Evolutionary conservation across 2,888 invertebrate genomes (phyloP).

Genomic region (Eugnorisma glareosa): DNA sequence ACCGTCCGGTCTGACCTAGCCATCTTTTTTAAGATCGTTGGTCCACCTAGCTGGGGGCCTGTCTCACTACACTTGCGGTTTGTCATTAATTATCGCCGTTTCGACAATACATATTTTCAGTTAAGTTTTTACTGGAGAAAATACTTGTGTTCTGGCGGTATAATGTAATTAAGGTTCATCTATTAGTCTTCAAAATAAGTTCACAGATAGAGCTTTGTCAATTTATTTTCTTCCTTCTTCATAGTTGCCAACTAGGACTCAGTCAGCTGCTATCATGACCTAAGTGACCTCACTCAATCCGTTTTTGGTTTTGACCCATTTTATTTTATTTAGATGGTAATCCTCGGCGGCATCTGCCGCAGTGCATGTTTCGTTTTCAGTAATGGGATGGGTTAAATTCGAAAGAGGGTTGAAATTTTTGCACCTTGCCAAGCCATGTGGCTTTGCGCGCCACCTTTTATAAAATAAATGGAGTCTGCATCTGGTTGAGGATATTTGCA

Average conservation of each 20-base stretch:
- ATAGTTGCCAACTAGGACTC: not conserved
- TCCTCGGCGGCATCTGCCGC: slow-evolving; percentile 41
- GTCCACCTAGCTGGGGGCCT: not conserved
- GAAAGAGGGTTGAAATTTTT: slow-evolving; percentile 48
- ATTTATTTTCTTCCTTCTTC: not conserved
- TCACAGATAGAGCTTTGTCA: not conserved
- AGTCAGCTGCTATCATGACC: slow-evolving; percentile 23
- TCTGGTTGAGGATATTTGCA: slow-evolving; percentile 31
- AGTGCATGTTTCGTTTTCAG: slow-evolving; percentile 36
- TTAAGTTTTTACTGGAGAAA: not conserved
- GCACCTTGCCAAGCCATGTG: slow-evolving; percentile 62
- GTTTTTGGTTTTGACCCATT: slow-evolving; percentile 24
- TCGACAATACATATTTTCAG: not conserved
- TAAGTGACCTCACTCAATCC: slow-evolving; percentile 26
- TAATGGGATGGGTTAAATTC: slow-evolving; percentile 39
- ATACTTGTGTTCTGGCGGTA: not conserved
- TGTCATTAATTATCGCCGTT: not conserved
- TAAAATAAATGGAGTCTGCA: slow-evolving; percentile 35
- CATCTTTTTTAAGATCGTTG: not conserved
- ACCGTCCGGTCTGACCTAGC: not conserved
- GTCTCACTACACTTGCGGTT: not conserved
- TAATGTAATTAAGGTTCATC: not conserved
- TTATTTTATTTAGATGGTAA: slow-evolving; percentile 39
- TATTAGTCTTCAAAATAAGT: not conserved
- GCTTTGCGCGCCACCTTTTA: slow-evolving; percentile 41